A percentile compares a stretch with the other conserved stretches of the same genome.
Evolutionary conservation across 2,888 invertebrate genomes (phyloP).

Genomic region (Microplitis manilae): DNA sequence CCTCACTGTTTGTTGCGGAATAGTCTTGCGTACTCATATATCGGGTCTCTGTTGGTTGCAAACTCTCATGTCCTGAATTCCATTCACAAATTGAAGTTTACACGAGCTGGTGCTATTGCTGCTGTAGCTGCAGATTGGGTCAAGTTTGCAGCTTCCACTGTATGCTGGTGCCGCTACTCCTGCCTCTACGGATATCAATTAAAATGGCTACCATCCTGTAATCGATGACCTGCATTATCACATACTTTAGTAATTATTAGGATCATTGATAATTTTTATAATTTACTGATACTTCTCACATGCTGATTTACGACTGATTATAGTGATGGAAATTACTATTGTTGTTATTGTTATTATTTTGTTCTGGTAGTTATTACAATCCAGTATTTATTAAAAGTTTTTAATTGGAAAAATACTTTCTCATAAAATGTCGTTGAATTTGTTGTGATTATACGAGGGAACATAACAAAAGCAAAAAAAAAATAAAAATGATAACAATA

Average conservation of each 20-base stretch:
- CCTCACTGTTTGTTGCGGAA: not conserved
- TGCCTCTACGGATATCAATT: constrained; percentile 1
- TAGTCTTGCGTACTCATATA: not conserved
- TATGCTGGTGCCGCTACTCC: not conserved
- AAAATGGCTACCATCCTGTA: constrained; percentile 1
- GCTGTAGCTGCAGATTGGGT: not conserved
- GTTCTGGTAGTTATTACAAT: too few relatives aligned
- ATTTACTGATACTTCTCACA: not conserved
- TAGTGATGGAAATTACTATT: too few relatives aligned
- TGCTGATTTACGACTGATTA: too few relatives aligned
- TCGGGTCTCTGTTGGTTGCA: not conserved
- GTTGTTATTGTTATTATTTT: too few relatives aligned
- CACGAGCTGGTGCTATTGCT: not conserved
- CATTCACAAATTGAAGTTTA: constrained; percentile 15
- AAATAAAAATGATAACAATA: not conserved
- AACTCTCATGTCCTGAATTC: constrained; percentile 16
- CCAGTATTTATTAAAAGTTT: not conserved
- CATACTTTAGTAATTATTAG: not conserved
- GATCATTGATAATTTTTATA: not conserved
- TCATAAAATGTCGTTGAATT: not conserved
- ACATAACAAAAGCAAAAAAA: not conserved
- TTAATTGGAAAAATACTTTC: not conserved
- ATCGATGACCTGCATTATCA: not conserved
- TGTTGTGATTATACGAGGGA: not conserved
- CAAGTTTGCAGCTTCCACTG: not conserved